Evolutionary conservation across 2,797 vertebrate species (phyloP), one percentile per base, ranked within the genome.

Genomic region (Acipenser ruthenus): DNA sequence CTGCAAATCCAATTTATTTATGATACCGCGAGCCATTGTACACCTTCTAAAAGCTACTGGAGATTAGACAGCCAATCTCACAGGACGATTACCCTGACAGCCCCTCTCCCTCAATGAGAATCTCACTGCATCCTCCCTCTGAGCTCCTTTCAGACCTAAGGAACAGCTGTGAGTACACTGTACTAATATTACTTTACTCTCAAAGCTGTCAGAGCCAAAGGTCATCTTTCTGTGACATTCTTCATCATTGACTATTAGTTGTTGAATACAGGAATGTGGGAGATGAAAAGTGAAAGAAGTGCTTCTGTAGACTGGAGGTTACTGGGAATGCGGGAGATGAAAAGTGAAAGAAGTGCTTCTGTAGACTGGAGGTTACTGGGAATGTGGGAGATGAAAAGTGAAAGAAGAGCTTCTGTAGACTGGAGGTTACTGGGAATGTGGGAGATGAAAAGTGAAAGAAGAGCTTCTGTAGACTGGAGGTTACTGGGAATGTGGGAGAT

Each of bases 1-100:
- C 23, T 74, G 80, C 82, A 82, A 83, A 79, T 84, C 79, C 77
- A 71, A 81, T 85, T 82, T 87, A 86, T 87, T 86, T 87, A 86
- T 85, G 79, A 79, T 85, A 81, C 83, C 75, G 77, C 76, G 73
- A 81, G 75, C 70, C 65, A 70, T 77, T 78, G 69, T 78, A 75
- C 68, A 79, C 77, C 82, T 78, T 75, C 72, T 68, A 75, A 80
- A 70, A 75, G 78, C 75, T 77, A 71, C 69, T 74, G 76, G 68
- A 82, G 80, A 87, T 85, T 84, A 85, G 72, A 71, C 65, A 70
- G 72, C 79, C 72, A 74, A 76, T 80, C 76, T 83, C 79, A 75
- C 72, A 70, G 72, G 75, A 75, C 76, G 71, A 74, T 77, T 78
- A 78, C 74, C 70, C 75, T 64, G 60, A 67, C 68, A 72, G 60